Percentiles rank a stretch among this genome's conserved stretches.
phyloP scores from a whole-genome alignment of 2,113 vertebrate species.

The Ornithorhynchus anatinus region DNA sequence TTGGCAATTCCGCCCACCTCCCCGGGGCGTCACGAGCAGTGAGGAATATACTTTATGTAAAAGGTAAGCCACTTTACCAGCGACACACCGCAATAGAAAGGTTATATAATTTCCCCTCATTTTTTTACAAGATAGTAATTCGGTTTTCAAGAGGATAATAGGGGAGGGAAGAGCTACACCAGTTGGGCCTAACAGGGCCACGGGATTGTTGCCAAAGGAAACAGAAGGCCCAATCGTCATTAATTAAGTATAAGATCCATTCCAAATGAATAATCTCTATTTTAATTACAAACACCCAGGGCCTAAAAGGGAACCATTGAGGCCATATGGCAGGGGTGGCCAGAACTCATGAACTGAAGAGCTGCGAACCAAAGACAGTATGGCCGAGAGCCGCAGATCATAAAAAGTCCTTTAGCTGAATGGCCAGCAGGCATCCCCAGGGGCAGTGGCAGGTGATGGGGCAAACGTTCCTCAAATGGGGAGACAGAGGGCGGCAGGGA shows the following conservation, averaged over 20 bases:
- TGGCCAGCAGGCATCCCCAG: no score
- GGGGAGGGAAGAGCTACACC: constrained; percentile 16
- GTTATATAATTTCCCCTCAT: background rate
- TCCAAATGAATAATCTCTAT: background rate
- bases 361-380: no score
- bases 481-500: no score
- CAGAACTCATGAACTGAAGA: no score
- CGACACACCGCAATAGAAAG: constrained; percentile 22
- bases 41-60: constrained; percentile 97
- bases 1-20: constrained; percentile 96
- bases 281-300: background rate
- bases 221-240: background rate
- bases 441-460: no score
- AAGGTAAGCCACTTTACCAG: constrained; percentile 84
- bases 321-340: no score
- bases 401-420: no score
- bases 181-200: constrained; percentile 4
- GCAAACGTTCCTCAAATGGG: no score
- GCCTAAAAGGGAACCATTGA: background rate
- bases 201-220: constrained; percentile 24
- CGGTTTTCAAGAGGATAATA: constrained; percentile 10
- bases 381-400: no score
- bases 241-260: constrained; percentile 7
- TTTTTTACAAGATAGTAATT: constrained; percentile 24
- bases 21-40: constrained; percentile 95